These are phyloP conservation scores for Lycodopsis pacificus DNA, from an alignment of 2,797 vertebrate genomes.

Conservation along the genomic window DNA sequence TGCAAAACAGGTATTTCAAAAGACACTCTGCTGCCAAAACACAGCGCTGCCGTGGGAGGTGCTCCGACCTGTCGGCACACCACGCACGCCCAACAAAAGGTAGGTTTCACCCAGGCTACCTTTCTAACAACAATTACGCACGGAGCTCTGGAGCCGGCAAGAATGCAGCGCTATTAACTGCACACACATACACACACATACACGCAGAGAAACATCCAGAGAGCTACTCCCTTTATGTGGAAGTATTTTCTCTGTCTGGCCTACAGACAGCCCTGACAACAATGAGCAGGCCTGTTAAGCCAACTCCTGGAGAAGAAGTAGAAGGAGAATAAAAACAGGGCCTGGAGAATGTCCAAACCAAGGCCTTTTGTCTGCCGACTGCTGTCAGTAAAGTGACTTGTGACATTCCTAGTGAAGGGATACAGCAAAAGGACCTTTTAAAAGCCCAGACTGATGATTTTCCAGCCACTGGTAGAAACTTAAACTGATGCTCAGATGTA, in stretches of 20 bases:
- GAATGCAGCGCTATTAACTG: constrained; percentile 52
- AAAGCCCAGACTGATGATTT: constrained; percentile 52
- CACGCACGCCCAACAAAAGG: constrained; percentile 62
- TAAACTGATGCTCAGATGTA: constrained; percentile 13
- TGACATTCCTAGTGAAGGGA: constrained; percentile 77
- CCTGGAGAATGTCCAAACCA: constrained; percentile 72
- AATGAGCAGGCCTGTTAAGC: constrained; percentile 80
- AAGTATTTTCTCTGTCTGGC: constrained; percentile 78
- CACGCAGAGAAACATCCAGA: constrained; percentile 51
- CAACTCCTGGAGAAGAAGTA: constrained; percentile 74
- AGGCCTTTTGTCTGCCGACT: constrained; percentile 73
- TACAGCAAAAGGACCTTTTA: constrained; percentile 62
- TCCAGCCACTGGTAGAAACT: constrained; percentile 27
- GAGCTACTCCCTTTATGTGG: constrained; percentile 73
- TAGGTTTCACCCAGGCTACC: constrained; percentile 56
- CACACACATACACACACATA: constrained; percentile 23
- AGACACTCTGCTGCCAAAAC: constrained; percentile 73
- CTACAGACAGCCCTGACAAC: constrained; percentile 78
- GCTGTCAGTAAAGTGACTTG: constrained; percentile 82
- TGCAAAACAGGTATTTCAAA: constrained; percentile 82
- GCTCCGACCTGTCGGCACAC: constrained; percentile 72
- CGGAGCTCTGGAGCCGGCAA: constrained; percentile 40
- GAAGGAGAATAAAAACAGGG: constrained; percentile 69
- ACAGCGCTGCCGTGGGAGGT: constrained; percentile 60
- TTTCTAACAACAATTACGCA: constrained; percentile 58